Percentiles rank a stretch among this genome's conserved stretches.
Conservation (phyloP, 2,797 vertebrate species). For the Tragelaphus oryx region DNA sequence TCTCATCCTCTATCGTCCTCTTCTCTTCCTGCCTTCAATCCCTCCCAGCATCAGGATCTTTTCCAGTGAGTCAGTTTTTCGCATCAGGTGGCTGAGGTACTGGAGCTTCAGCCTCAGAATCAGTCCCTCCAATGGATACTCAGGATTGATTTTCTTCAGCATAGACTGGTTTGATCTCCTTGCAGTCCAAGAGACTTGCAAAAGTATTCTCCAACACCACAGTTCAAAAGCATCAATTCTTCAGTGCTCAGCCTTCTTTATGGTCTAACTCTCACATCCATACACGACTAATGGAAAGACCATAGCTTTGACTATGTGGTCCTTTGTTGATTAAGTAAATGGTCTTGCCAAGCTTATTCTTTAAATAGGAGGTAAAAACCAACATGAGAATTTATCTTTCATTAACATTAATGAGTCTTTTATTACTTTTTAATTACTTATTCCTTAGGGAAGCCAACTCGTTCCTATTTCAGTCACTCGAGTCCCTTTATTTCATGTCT, state of each 20-base stretch:
- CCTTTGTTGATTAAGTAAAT: background rate
- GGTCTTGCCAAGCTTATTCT: background rate
- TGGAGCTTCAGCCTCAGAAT: background rate
- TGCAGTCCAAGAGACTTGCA: background rate
- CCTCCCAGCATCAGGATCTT: background rate
- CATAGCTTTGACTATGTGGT: background rate
- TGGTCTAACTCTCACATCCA: background rate
- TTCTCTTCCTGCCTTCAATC: background rate
- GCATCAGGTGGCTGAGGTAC: accelerated
- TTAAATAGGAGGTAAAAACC: background rate
- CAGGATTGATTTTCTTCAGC: background rate
- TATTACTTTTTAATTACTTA: background rate
- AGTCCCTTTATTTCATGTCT: background rate
- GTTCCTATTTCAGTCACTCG: background rate
- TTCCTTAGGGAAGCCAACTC: background rate
- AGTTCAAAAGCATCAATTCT: background rate
- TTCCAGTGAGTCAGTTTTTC: background rate
- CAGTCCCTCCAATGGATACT: background rate
- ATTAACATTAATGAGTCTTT: background rate
- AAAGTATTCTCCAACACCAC: background rate
- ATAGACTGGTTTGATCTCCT: background rate
- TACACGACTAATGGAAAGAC: background rate
- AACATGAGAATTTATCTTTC: background rate
- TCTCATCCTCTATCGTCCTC: background rate
- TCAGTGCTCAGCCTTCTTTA: background rate